Conservation (phyloP, 2,888 invertebrate species). For the Mesochorus sp. region DNA sequence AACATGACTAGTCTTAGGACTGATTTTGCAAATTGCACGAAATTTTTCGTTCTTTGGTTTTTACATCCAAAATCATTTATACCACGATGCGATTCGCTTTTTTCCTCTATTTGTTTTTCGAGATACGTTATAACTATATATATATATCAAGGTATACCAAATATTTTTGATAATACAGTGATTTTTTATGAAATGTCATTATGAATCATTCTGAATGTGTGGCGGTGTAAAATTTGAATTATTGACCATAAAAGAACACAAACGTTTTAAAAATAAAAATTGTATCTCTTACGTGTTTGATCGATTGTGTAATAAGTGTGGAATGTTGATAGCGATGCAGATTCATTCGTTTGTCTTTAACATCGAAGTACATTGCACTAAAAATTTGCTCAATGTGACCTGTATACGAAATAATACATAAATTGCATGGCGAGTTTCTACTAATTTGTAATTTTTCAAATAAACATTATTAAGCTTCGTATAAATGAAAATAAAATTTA, state of each 20-base stretch:
- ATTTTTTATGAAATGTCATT: slow-evolving; percentile 9
- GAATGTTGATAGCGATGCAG: slow-evolving; percentile 43
- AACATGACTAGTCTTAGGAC: slow-evolving; percentile 66
- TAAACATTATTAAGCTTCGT: background rate
- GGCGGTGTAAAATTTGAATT: slow-evolving; percentile 12
- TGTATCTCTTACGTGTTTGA: slow-evolving; percentile 17
- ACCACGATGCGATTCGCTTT: slow-evolving; percentile 28
- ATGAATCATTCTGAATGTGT: slow-evolving; percentile 5
- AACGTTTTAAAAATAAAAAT: background rate
- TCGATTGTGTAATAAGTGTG: slow-evolving; percentile 43
- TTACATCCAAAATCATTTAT: slow-evolving; percentile 15
- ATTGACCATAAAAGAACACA: background rate
- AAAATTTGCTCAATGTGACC: slow-evolving; percentile 11
- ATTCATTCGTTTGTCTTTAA: slow-evolving; percentile 10
- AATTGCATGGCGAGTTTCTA: background rate
- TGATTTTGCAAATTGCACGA: slow-evolving; percentile 54
- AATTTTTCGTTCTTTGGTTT: slow-evolving; percentile 18
- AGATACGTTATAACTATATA: slow-evolving; percentile 12
- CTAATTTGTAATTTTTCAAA: background rate
- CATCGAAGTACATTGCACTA: slow-evolving; percentile 3
- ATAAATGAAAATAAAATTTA: background rate
- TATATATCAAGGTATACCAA: too few relatives aligned
- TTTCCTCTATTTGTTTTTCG: slow-evolving; percentile 25
- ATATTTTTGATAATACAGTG: slow-evolving; percentile 25
- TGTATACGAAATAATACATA: background rate